Evolutionary conservation across 2,113 vertebrate genomes (phyloP).

Genomic region (Sialia sialis): DNA sequence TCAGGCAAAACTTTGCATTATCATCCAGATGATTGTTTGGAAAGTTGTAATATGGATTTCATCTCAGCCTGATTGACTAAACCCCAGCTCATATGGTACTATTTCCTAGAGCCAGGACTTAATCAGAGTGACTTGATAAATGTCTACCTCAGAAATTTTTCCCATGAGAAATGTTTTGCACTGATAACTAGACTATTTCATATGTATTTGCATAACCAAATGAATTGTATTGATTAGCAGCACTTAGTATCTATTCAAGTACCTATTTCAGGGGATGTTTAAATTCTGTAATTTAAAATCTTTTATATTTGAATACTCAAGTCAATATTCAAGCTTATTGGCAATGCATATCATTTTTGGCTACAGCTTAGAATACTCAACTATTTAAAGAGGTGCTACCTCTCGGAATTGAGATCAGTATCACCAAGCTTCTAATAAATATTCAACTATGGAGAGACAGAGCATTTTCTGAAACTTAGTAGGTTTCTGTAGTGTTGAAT

Average conservation of each 20-base stretch:
- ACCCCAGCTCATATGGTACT: neutral
- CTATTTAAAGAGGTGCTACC: neutral
- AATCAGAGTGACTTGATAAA: conserved; percentile 52
- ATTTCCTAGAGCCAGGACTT: conserved; percentile 42
- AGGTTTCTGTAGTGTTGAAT: neutral
- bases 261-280: neutral
- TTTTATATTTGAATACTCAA: conserved; percentile 15
- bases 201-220: conserved; percentile 44
- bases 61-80: conserved; percentile 42
- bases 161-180: conserved; percentile 6
- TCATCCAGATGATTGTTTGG: conserved; percentile 39
- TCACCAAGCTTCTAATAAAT: conserved; percentile 32
- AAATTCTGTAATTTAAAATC: neutral
- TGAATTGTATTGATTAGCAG: conserved; percentile 33
- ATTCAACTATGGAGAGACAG: neutral
- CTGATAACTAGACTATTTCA: conserved; percentile 20
- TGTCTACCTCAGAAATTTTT: neutral
- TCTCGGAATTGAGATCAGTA: neutral
- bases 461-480: neutral
- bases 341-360: neutral
- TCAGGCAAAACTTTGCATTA: conserved; percentile 33
- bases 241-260: neutral
- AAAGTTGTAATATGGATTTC: conserved; percentile 54
- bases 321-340: neutral
- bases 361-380: neutral